phyloP scores from a whole-genome alignment of 2,888 invertebrate species.

The Fragum whitleyi region DNA sequence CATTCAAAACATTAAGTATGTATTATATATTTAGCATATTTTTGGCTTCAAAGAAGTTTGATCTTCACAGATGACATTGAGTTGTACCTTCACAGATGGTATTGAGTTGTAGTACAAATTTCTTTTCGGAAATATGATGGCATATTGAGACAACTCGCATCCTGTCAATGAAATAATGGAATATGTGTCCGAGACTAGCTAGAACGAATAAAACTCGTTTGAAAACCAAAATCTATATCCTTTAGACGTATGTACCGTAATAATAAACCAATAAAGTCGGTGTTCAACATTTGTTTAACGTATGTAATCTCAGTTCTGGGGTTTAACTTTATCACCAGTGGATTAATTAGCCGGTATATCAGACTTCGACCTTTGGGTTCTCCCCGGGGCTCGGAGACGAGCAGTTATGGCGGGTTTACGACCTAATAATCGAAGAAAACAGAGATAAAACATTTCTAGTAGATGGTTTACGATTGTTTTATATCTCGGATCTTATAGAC shows the following conservation, averaged over 20 bases:
- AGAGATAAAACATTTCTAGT: constrained; percentile 24
- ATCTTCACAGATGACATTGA: no score
- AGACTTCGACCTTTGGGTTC: constrained; percentile 9
- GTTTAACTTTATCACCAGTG: neutral
- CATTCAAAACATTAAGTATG: no score
- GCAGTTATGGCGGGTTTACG: constrained; percentile 11
- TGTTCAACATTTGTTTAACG: constrained; percentile 9
- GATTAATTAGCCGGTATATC: constrained; percentile 19
- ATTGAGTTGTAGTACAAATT: no score
- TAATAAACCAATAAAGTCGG: neutral
- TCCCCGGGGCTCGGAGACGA: neutral
- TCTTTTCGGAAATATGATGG: no score
- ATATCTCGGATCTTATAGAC: neutral
- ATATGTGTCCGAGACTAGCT: no score
- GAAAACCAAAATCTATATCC: neutral
- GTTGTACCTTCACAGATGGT: no score
- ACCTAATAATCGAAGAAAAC: neutral
- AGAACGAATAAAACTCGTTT: no score
- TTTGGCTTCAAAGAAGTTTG: no score
- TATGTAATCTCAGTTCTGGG: neutral
- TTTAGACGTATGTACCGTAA: no score
- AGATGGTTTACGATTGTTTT: neutral
- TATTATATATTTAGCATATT: no score
- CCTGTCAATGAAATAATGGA: no score
- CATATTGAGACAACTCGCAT: no score